phyloP scores from a whole-genome alignment of 2,113 vertebrate genomes.

The Onychostruthus taczanowskii region DNA sequence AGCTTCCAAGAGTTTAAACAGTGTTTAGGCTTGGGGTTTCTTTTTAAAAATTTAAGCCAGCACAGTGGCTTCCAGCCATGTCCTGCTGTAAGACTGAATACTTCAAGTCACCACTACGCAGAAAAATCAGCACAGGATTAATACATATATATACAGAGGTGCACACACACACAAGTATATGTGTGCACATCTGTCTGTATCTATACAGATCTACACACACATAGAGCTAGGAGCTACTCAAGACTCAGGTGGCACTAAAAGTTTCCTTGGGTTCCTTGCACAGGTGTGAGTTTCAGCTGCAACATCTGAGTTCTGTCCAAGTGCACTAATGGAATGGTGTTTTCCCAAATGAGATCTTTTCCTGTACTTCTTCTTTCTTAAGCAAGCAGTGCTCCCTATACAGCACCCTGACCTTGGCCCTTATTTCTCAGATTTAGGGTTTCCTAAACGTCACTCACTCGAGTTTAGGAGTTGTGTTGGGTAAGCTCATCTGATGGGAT shows the following conservation, averaged over 20 bases:
- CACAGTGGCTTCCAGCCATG: not conserved
- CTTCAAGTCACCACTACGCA: not conserved
- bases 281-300: not conserved
- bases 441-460: not conserved
- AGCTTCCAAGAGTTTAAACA: not conserved
- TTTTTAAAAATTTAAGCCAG: not conserved
- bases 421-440: not conserved
- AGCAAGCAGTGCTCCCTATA: not conserved
- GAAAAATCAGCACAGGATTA: not conserved
- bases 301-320: not conserved
- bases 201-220: not conserved
- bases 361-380: not conserved
- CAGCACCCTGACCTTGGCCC: not conserved
- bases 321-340: not conserved
- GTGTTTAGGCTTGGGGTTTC: not conserved
- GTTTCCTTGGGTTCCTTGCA: not conserved
- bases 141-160: not conserved
- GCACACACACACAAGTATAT: not conserved
- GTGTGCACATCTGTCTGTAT: not conserved
- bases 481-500: not conserved
- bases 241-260: not conserved
- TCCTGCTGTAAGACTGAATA: not conserved
- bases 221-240: accelerated
- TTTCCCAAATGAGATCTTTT: not conserved
- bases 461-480: not conserved